Conservation (phyloP, 2,797 vertebrate genomes). For the Rhabdophis nuchalis region DNA sequence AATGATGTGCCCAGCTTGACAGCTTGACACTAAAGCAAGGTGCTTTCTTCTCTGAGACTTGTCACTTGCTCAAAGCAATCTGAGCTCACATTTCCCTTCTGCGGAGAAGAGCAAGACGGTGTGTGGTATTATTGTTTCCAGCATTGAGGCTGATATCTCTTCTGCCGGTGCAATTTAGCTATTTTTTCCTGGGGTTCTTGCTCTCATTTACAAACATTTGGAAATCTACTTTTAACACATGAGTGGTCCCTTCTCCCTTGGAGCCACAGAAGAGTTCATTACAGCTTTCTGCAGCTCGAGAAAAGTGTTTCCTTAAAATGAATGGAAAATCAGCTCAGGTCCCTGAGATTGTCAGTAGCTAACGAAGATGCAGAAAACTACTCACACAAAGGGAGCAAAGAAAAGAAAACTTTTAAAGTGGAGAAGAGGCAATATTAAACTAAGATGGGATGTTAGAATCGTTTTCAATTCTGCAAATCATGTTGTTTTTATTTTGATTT, state of each 20-base stretch:
- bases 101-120: neutral
- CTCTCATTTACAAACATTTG: constrained; percentile 27
- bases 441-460: neutral
- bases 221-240: constrained; percentile 29
- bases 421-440: constrained; percentile 2
- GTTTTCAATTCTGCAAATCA: neutral
- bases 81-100: neutral
- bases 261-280: constrained; percentile 12
- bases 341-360: neutral
- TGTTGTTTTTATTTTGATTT: neutral
- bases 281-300: neutral
- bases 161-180: neutral
- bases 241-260: neutral
- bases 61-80: neutral
- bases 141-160: neutral
- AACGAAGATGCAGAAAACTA: constrained; percentile 28
- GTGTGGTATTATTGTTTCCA: neutral
- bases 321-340: constrained; percentile 20
- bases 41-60: neutral
- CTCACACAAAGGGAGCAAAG: constrained; percentile 13
- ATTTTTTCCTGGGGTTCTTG: neutral
- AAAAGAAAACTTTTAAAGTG: constrained; percentile 24
- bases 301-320: neutral
- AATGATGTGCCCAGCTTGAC: neutral
- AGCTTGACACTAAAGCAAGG: constrained; percentile 8